Base-by-base conservation (phyloP, 1,140 invertebrate genomes). In the Brachionus rubens region DNA sequence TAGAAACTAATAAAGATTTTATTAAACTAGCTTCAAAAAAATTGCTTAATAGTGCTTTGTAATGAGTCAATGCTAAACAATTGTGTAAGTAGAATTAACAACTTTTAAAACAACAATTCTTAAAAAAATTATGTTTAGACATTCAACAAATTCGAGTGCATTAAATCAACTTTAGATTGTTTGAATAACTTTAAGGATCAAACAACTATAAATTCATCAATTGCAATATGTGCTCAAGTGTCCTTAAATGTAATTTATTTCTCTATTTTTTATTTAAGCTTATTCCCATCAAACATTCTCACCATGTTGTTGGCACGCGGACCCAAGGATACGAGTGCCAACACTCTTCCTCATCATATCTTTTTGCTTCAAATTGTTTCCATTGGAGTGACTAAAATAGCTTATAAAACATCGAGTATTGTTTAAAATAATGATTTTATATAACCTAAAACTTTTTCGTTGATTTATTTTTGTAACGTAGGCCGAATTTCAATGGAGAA, bases 231-330 rank as follows among this genome's bases (percentile, higher is more conserved):
- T 14, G 36, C 59, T 26, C 59, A 65, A 46, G 19, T 65, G 33
- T 43, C 24, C 26, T 28, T 43, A 65, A 65, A 65, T 65, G 59
- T 65, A 65, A 65, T 65, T 43, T 65, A 24, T 65, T 46, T 21
- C 12, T 46, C 24, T 24, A 43, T 43, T 10, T 0, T 41, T 2
- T 43, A 16, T 9, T 59, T 7, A 19, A 41, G n/a, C n/a, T n/a
- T n/a, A n/a, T n/a, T n/a, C n/a, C n/a, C n/a, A n/a, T n/a, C n/a
- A n/a, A n/a, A n/a, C n/a, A n/a, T n/a, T n/a, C n/a, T n/a, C n/a
- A n/a, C n/a, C n/a, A n/a, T n/a, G n/a, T n/a, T n/a, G n/a, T n/a
- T n/a, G n/a, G n/a, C n/a, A n/a, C n/a, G n/a, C n/a, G n/a, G n/a
- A n/a, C n/a, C n/a, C n/a, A n/a, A n/a, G n/a, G n/a, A n/a, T n/a